phyloP scores from a whole-genome alignment of 2,113 vertebrate genomes.

The Oreamnos americanus region DNA sequence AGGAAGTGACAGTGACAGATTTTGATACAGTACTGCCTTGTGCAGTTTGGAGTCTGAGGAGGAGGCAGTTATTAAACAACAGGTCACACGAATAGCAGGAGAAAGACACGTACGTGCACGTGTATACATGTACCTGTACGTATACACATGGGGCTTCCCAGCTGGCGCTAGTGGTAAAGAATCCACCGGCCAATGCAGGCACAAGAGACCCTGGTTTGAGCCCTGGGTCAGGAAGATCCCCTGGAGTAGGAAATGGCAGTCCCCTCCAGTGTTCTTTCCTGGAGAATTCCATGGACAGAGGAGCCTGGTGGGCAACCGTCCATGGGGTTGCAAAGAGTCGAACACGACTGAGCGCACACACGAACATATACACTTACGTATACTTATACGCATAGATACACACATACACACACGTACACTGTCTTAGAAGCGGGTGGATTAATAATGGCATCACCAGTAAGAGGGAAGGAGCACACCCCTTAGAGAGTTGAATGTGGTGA shows the following conservation, averaged over 20 bases:
- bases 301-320: neutral
- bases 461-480: neutral
- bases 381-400: rapidly evolving
- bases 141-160: neutral
- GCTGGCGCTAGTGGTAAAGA: neutral
- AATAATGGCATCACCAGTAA: neutral
- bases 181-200: neutral
- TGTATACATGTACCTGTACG: rapidly evolving
- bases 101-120: neutral
- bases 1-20: neutral
- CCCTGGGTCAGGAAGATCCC: neutral
- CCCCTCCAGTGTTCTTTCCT: neutral
- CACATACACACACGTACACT: too few species aligned
- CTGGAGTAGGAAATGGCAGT: neutral
- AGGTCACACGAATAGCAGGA: neutral
- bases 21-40: neutral
- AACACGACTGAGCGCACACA: neutral
- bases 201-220: neutral
- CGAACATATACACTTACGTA: neutral
- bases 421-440: neutral
- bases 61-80: neutral
- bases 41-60: neutral
- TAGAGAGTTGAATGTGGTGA: neutral
- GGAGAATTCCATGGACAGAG: neutral
- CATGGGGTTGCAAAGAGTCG: neutral